Base-by-base conservation (phyloP, 1,140 invertebrate genomes). In the Drosophila triauraria region DNA sequence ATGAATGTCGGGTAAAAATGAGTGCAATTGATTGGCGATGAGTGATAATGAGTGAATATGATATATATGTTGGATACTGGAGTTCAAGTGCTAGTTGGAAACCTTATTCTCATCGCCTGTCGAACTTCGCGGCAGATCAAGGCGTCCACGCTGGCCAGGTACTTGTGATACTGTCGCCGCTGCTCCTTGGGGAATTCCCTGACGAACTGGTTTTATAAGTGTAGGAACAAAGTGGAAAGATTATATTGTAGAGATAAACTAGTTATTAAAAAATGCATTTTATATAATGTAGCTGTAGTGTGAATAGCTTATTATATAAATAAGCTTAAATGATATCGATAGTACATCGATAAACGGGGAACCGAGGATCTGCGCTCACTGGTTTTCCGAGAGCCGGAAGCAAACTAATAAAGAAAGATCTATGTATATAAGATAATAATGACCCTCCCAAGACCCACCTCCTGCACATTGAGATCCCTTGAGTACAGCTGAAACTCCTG, bases 101-200 rank as follows among this genome's bases (percentile, higher is more conserved):
- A 92, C 91, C 91, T 92, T 78, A 82, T 90, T 87, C 77, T 83
- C 78, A 86, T 91, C 12, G 91, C 82, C 61, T 83, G 58, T 1
- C 84, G 87, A 50, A 92, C 78, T 82, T 92, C 91, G 7, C 48
- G 62, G 58, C 47, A 72, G 63, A 92, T 92, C 47, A 92, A 44
- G 10, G 78, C 78, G 69, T 92, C 91, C 43, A 92, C 85, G 17
- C 72, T 86, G 57, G 68, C 72, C 64, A 92, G 75, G 57, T 92
- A 92, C 32, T 90, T 86, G 47, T 75, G 57, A 13, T 75, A 92
- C 61, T 92, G 78, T 17, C 68, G 77, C 4, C 91, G 72, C 51
- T 92, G 91, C 23, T 86, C 75, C 27, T 80, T 72, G n/a, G 87
- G 84, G 57, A 91, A 92, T 27, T 91, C 79, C 23, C 79, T 65